phyloP scores from a whole-genome alignment of 2,797 vertebrate species.

The Gobionotothen gibberifrons region DNA sequence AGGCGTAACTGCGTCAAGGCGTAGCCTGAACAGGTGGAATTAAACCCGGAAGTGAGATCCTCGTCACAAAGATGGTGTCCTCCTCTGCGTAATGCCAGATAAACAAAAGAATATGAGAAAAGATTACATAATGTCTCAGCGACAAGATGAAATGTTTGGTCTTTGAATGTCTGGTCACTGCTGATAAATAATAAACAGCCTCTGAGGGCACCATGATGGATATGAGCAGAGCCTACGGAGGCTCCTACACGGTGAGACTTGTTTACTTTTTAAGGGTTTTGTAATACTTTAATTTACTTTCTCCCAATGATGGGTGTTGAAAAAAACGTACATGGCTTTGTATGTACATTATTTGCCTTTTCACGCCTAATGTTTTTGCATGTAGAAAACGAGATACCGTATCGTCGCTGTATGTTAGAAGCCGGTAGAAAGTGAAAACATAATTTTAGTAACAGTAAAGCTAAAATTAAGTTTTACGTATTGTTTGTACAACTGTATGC shows the following conservation, averaged over 20 bases:
- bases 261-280: background rate
- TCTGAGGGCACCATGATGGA: constrained; percentile 53
- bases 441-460: background rate
- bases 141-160: constrained; percentile 5
- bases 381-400: background rate
- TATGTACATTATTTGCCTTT: background rate
- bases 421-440: background rate
- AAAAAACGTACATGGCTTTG: background rate
- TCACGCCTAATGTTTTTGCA: background rate
- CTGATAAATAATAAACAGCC: background rate
- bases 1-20: constrained; percentile 33
- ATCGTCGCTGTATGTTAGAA: too few species aligned
- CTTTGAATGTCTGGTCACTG: background rate
- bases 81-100: background rate
- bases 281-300: background rate
- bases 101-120: background rate
- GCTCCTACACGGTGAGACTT: constrained; percentile 79
- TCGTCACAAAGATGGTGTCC: constrained; percentile 23
- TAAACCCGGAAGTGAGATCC: constrained; percentile 67
- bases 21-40: constrained; percentile 35
- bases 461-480: background rate
- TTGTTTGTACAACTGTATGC: background rate
- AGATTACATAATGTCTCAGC: background rate
- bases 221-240: constrained; percentile 14
- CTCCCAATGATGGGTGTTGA: background rate